phyloP scores from a whole-genome alignment of 1,140 invertebrate genomes.

The Conus betulinus region DNA sequence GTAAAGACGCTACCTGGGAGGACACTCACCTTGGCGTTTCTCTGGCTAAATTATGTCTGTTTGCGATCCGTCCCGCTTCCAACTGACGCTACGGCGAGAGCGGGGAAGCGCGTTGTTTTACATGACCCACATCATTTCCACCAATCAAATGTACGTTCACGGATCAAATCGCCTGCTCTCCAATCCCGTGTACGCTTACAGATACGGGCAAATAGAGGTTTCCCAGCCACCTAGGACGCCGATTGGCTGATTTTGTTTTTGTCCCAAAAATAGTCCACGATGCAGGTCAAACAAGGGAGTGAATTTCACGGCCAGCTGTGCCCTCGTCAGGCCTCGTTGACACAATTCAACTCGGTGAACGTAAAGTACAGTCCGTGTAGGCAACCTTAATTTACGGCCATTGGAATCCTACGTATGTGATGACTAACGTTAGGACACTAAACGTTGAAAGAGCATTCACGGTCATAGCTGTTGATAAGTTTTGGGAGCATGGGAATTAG shows the following conservation, averaged over 20 bases:
- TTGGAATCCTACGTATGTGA: too few species aligned
- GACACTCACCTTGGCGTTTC: conserved; percentile 26
- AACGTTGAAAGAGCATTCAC: too few species aligned
- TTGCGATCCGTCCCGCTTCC: conserved; percentile 27
- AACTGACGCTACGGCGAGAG: conserved; percentile 25
- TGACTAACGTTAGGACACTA: too few species aligned
- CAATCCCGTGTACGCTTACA: conserved; percentile 20
- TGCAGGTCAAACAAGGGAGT: conserved; percentile 35
- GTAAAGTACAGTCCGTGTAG: background rate
- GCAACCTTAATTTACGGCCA: background rate
- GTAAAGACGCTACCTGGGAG: background rate
- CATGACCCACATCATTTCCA: conserved; percentile 24
- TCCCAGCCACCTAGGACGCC: background rate
- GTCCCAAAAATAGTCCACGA: conserved; percentile 17
- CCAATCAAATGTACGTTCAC: conserved; percentile 25
- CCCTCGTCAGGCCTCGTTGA: background rate
- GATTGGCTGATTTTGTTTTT: conserved; percentile 25
- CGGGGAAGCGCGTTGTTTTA: conserved; percentile 36
- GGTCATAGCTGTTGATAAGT: too few species aligned
- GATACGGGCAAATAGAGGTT: background rate
- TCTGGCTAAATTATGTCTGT: background rate
- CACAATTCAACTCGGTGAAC: too few species aligned
- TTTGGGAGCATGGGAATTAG: too few species aligned
- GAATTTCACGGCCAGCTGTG: conserved; percentile 33
- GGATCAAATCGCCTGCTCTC: conserved; percentile 1